A percentile compares a stretch with the other conserved stretches of the same genome.
Evolutionary conservation across 2,888 invertebrate species (phyloP).

Genomic region (Tuta absoluta): DNA sequence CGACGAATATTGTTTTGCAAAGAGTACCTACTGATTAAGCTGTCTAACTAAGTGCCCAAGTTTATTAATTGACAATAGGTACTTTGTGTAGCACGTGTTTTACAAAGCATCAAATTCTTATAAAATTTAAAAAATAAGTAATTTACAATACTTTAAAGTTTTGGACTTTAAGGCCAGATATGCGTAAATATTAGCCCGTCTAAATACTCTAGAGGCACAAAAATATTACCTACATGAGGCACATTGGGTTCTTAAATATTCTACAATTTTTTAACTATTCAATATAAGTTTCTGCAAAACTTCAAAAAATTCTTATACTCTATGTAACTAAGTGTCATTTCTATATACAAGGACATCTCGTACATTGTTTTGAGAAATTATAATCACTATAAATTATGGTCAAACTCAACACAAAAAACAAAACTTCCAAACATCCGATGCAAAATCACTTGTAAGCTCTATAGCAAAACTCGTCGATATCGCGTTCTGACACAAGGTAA

Average conservation of each 20-base stretch:
- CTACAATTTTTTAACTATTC: background rate
- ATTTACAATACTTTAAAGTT: background rate
- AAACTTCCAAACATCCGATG: conserved; percentile 11
- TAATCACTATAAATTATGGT: background rate
- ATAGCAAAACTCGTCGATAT: conserved; percentile 67
- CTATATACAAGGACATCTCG: no score
- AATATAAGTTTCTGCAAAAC: no score
- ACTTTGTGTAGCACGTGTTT: no score
- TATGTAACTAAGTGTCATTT: no score
- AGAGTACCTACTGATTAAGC: no score
- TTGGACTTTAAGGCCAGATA: background rate
- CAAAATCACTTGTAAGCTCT: conserved; percentile 54
- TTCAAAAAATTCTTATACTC: no score
- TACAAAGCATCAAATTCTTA: no score
- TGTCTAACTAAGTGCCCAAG: no score
- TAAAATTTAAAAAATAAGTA: no score
- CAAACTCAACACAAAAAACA: conserved; percentile 8
- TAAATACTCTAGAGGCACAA: conserved; percentile 13
- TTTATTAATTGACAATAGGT: no score
- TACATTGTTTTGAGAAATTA: no score
- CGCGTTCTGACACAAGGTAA: conserved; percentile 57
- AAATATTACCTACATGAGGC: conserved; percentile 2
- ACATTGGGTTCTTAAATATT: background rate
- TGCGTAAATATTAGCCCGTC: background rate
- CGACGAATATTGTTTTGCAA: background rate